phyloP scores from a whole-genome alignment of 2,113 vertebrate species.

The Oryzias celebensis region DNA sequence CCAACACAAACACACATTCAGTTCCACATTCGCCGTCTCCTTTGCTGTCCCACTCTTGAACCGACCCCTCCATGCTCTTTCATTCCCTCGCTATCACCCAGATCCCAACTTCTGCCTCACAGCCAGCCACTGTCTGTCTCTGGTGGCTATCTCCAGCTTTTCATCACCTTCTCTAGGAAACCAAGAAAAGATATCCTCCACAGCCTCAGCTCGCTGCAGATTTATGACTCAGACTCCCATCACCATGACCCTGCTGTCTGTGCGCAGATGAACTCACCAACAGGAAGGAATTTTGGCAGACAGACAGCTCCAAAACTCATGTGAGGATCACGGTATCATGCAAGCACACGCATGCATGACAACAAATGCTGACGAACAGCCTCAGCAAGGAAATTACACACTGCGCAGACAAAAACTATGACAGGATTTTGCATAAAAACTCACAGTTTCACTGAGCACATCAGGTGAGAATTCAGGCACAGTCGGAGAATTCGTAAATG shows the following conservation, averaged over 20 bases:
- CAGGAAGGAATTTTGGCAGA: constrained; percentile 41
- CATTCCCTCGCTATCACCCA: constrained; percentile 13
- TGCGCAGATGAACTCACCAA: constrained; percentile 35
- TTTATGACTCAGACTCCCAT: constrained; percentile 66
- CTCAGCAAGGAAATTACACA: constrained; percentile 30
- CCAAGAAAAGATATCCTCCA: constrained; percentile 31
- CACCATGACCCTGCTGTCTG: constrained; percentile 38
- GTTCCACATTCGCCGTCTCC: constrained; percentile 24
- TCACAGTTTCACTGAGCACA: constrained; percentile 3
- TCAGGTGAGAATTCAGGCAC: constrained; percentile 6
- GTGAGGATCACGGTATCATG: constrained; percentile 14
- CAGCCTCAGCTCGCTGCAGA: constrained; percentile 43
- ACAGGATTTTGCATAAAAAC: constrained; percentile 20
- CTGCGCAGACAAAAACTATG: constrained; percentile 21
- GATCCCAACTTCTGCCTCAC: constrained; percentile 29
- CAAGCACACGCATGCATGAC: constrained; percentile 19
- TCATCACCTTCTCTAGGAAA: constrained; percentile 39
- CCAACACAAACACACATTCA: constrained; percentile 29
- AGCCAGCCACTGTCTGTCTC: constrained; percentile 48
- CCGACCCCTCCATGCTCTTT: constrained; percentile 28
- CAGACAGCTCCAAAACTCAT: constrained; percentile 31
- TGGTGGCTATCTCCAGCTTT: constrained; percentile 38
- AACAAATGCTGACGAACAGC: constrained; percentile 29
- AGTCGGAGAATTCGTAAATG: neutral
- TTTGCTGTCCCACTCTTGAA: constrained; percentile 30